Evolutionary conservation across 2,888 invertebrate genomes (phyloP), one percentile per base, ranked within the genome.

Genomic region (Marasmarcha lunaedactyla): DNA sequence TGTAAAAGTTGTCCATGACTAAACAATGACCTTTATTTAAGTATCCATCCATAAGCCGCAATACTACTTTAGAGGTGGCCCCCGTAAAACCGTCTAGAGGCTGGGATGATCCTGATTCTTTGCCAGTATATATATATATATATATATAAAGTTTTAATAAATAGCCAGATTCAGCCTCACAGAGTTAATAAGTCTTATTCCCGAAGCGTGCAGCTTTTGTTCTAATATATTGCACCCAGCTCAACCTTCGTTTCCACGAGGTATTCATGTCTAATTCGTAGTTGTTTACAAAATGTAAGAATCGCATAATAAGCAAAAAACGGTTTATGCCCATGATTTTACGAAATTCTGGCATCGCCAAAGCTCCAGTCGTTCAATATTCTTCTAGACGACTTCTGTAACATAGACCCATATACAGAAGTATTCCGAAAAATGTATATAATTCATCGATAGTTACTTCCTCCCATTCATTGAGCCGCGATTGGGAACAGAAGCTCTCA

Each of bases 1-100:
- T 49, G 26, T 47, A 48, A 12, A 36, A 49, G 34, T 49, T 48
- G 36, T 48, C 48, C 46, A 47, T 49, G n/a, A 38, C 39, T 0
- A 51, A 34, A 14, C 37, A 42, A 38, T 48, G 40, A 6, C 48
- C 46, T 35, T 42, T 43, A 12, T 37, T 2, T 15, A 43, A 30
- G 36, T 38, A 49, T 1, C 37, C 40, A 12, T 45, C 13, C 35
- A 46, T 39, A 11, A 49, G 14, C 14, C 38, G 6, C 1, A 49
- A 13, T 1, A 52, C 49, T 2, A 47, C 37, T 38, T 48, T 50
- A 2, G 41, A 38, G 13, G 51, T 49, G 6, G 42, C 27, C 34
- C 26, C 33, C 14, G 39, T 37, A 44, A 47, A 48, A 4, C 44
- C 51, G 39, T 34, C 26, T 9, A 49, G 27, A 7, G 46, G 33